phyloP scores from a whole-genome alignment of 1,140 invertebrate genomes.

The Sminthurinus signatus region DNA sequence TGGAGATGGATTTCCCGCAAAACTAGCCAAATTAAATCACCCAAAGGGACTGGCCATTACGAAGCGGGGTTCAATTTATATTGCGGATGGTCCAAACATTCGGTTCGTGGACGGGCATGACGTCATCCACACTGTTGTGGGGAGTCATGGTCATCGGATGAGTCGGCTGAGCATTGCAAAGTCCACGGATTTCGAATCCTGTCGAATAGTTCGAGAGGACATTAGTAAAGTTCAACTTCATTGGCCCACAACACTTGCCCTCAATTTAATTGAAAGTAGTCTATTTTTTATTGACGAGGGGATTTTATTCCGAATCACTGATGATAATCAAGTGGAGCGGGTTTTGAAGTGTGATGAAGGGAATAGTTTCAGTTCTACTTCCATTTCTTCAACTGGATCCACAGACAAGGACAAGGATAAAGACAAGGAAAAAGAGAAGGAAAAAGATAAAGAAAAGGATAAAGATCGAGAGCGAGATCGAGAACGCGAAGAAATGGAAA shows the following conservation, averaged over 20 bases:
- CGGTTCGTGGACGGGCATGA: slow-evolving; percentile 80
- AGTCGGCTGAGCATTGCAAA: slow-evolving; percentile 17
- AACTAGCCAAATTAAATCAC: slow-evolving; percentile 83
- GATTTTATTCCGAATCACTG: slow-evolving; percentile 82
- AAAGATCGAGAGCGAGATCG: too few relatives aligned
- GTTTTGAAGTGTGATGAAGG: slow-evolving; percentile 70
- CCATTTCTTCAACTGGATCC: neutral
- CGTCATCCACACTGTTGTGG: slow-evolving; percentile 89
- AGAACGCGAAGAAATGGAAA: too few relatives aligned
- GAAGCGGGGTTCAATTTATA: slow-evolving; percentile 84
- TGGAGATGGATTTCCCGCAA: slow-evolving; percentile 85
- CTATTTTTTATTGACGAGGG: slow-evolving; percentile 93
- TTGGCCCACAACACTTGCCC: slow-evolving; percentile 88
- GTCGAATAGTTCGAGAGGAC: slow-evolving; percentile 30
- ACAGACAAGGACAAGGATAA: too few relatives aligned
- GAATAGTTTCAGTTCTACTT: too few relatives aligned
- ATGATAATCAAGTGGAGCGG: slow-evolving; percentile 70
- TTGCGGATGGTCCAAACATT: slow-evolving; percentile 90
- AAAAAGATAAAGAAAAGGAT: too few relatives aligned
- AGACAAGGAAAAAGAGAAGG: neutral
- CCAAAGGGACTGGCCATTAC: slow-evolving; percentile 90
- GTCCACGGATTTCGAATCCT: slow-evolving; percentile 37
- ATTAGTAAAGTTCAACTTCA: slow-evolving; percentile 65
- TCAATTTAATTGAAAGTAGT: slow-evolving; percentile 88
- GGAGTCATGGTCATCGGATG: slow-evolving; percentile 76